Base-by-base conservation (phyloP, 2,113 vertebrate genomes). In the Thymallus thymallus region DNA sequence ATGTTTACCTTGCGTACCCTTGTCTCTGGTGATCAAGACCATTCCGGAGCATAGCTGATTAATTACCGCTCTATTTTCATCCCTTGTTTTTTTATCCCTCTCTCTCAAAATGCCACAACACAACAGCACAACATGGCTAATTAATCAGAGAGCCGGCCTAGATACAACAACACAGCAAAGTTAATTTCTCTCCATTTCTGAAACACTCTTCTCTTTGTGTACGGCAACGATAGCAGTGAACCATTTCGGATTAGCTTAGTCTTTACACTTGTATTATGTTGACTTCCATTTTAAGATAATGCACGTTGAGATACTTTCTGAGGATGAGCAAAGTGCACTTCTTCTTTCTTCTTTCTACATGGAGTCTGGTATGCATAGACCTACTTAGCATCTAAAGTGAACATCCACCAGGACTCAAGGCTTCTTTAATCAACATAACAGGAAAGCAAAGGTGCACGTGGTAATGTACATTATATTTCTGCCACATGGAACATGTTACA, bases 101-200 rank as follows among this genome's bases (percentile, higher is more conserved):
- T 83, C 77, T 79, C 78, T 86, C 82, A 88, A 84, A 91, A 90
- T 80, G 84, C 83, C 86, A 82, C 82, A 82, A 80, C 82, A 84
- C 86, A 88, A 87, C 86, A 85, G 76, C 76, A 76, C 85, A 88
- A 88, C 86, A 81, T 9, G 78, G 86, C 88, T 89, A 92, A 93
- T 94, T 91, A 91, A 93, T 93, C 92, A 92, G 70, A 75, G 78
- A 75, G 77, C 75, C 86, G 89, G 85, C 91, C 90, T 83, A 90
- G 88, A 91, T 91, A 85, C 81, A 82, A 79, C 77, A 79, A 70
- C 73, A 6, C 76, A 79, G 70, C 72, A 6, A 61, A 22, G 78
- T 86, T 76, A 69, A 22, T 84, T 82, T 69, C 82, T 82, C 82
- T 64, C 62, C 62, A 76, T 32, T 68, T 26, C 80, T 68, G 14